Conservation (phyloP, 2,797 vertebrate genomes). For the Xenopus petersii region DNA sequence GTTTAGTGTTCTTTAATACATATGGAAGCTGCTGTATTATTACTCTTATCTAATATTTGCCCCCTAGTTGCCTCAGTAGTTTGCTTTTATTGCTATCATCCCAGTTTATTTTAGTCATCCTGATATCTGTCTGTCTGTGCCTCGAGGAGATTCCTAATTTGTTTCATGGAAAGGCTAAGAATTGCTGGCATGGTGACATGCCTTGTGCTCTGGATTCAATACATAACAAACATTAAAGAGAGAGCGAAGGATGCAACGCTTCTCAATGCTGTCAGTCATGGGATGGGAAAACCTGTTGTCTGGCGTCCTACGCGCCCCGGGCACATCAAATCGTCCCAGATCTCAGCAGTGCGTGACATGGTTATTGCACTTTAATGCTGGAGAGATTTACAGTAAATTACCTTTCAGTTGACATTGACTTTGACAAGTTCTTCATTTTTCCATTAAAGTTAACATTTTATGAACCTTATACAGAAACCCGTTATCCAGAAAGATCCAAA, state of each 20-base stretch:
- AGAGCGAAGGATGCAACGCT: background rate
- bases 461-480: no score
- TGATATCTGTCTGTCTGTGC: conserved; percentile 43
- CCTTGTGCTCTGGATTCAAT: conserved; percentile 18
- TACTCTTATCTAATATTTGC: no score
- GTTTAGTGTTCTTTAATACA: no score
- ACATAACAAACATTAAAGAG: conserved; percentile 19
- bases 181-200: conserved; percentile 33
- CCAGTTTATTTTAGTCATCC: conserved; percentile 34
- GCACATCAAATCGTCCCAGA: conserved; percentile 11
- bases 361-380: conserved; percentile 18
- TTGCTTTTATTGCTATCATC: conserved; percentile 1
- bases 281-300: background rate
- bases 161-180: conserved; percentile 31
- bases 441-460: no score
- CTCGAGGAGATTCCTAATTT: conserved; percentile 40
- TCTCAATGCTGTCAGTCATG: conserved; percentile 9
- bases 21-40: no score
- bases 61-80: no score
- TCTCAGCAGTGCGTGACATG: background rate
- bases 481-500: no score
- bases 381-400: conserved; percentile 11
- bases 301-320: background rate
- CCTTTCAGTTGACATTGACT: no score
- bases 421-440: no score